Base-by-base conservation (phyloP, 2,888 invertebrate genomes). In the Labia minor region DNA sequence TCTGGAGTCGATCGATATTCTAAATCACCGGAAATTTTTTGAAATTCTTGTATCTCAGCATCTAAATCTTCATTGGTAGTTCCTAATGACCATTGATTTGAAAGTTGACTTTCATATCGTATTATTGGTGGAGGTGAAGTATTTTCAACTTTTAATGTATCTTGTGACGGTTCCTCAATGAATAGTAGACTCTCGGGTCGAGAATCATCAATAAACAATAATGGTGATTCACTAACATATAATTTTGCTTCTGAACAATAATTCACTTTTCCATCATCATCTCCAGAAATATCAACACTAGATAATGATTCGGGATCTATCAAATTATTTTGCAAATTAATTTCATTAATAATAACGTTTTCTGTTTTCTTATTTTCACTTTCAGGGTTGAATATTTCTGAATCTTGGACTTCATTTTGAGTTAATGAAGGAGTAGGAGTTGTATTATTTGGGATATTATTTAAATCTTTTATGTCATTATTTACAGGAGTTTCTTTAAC, bases 371-470 rank as follows among this genome's bases (percentile, higher is more conserved):
- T 14, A 49, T 77, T 70, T 79, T 78, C 70, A 79, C 78, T 74
- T 80, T 80, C 74, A 79, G 79, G 71, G 80, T 80, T 73, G n/a
- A 37, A 49, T 69, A 62, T 14, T 66, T 68, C 26, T 71, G 37
- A 19, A 64, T 67, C 63, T 64, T 66, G 68, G 68, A 63, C 63
- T 19, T 64, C 63, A 63, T 14, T 21, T 64, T 65, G 61, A 11
- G 64, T 11, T 21, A 14, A 64, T 21, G n/a, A 33, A 64, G 21
- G 11, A 61, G 63, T 49, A 66, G 3, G 26, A 26, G 3, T 26
- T 26, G 26, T 26, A 26, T 26, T 26, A 26, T 26, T 26, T 26
- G 26, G 8, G 8, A 26, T 6, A 26, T 26, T 3, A 6, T 26
- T 8, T 26, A 8, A 26, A 6, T 26, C 26, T 8, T 8, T 26